These are phyloP conservation scores for Tridacna gigas DNA, from an alignment of 2,888 invertebrate genomes.

Conservation along the genomic window DNA sequence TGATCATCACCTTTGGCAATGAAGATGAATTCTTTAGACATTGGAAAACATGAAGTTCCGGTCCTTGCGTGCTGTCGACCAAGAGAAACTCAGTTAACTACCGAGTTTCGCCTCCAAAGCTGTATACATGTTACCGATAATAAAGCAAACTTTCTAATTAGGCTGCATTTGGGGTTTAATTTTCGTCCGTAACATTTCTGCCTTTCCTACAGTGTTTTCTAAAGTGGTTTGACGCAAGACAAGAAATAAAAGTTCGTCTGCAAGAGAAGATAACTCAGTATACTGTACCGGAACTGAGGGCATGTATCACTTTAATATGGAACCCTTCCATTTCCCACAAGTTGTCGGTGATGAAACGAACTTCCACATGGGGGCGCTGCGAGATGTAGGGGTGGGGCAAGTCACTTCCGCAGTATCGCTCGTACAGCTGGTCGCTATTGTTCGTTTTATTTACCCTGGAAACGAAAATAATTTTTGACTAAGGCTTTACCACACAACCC, in stretches of 20 bases:
- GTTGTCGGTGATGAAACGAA: constrained; percentile 53
- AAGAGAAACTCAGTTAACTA: no score
- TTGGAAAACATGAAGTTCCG: no score
- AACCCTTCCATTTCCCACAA: constrained; percentile 56
- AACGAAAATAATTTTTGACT: not conserved
- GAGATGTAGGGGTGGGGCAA: constrained; percentile 53
- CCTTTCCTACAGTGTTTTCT: not conserved
- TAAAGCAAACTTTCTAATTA: no score
- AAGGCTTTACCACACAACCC: no score
- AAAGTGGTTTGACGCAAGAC: not conserved
- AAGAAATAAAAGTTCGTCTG: not conserved
- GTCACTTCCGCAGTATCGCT: constrained; percentile 43
- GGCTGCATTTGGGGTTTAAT: no score
- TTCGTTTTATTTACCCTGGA: not conserved
- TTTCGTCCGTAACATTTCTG: no score
- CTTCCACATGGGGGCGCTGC: constrained; percentile 24
- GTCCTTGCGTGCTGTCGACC: no score
- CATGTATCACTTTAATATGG: constrained; percentile 42
- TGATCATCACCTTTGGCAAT: no score
- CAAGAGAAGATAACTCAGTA: not conserved
- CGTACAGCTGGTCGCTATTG: not conserved
- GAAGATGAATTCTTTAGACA: no score
- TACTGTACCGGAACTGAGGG: constrained; percentile 38
- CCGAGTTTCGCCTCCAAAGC: no score
- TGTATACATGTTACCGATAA: no score